Conservation (phyloP, 2,797 vertebrate species). For the Urosaurus nigricauda region DNA sequence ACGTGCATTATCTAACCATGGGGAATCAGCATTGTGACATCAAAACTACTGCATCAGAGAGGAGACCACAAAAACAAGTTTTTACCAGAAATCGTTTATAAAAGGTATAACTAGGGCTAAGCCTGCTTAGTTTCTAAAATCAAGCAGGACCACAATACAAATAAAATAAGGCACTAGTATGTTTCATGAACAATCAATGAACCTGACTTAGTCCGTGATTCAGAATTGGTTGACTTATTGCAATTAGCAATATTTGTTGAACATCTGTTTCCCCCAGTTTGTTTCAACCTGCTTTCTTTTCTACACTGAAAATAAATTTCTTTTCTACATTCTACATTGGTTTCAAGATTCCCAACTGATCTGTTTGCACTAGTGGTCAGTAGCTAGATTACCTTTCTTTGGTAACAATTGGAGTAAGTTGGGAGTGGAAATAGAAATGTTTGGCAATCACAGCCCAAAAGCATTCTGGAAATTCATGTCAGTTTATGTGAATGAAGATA, state of each 20-base stretch:
- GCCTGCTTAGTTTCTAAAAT: too few relatives aligned
- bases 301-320: too few relatives aligned
- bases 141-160: background rate
- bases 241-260: background rate
- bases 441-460: conserved; percentile 44
- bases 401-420: conserved; percentile 70
- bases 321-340: conserved; percentile 48
- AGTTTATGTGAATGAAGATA: conserved; percentile 57
- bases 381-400: conserved; percentile 37
- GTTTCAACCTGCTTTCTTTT: background rate
- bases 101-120: too few relatives aligned
- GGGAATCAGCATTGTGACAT: too few relatives aligned
- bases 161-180: background rate
- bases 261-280: background rate
- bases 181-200: conserved; percentile 8
- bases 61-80: too few relatives aligned
- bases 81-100: too few relatives aligned
- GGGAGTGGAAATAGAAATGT: conserved; percentile 37
- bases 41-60: too few relatives aligned
- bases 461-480: conserved; percentile 61
- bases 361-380: conserved; percentile 20
- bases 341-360: conserved; percentile 14
- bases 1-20: too few relatives aligned
- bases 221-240: background rate
- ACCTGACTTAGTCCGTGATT: background rate